Percentiles rank a stretch among this genome's conserved stretches.
These are phyloP conservation scores for Stomatorhinus ivindoensis DNA, from an alignment of 2,113 vertebrate genomes.

Conservation along the genomic window DNA sequence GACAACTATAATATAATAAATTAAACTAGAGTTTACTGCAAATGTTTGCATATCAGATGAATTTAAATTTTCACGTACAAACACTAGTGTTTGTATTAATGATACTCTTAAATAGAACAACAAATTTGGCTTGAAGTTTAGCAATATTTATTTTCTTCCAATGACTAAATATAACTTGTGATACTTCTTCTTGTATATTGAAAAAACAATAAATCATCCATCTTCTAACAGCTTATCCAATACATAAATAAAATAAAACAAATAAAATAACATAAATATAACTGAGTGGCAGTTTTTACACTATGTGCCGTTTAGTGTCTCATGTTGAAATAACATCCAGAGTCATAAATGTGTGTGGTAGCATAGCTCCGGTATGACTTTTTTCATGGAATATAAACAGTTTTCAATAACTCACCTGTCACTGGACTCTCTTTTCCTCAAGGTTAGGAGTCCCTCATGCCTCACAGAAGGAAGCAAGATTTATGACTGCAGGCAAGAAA, in stretches of 20 bases:
- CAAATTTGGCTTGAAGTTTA: neutral
- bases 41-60: neutral
- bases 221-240: neutral
- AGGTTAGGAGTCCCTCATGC: slow-evolving; percentile 5
- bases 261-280: too few species aligned
- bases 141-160: neutral
- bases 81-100: neutral
- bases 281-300: neutral
- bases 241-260: neutral
- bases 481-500: neutral
- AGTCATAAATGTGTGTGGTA: neutral
- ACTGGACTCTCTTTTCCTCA: neutral
- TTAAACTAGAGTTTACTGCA: neutral
- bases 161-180: neutral
- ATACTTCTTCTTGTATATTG: neutral
- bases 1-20: neutral
- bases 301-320: neutral
- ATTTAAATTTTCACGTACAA: neutral
- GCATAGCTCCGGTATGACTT: neutral
- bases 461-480: neutral
- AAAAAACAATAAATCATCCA: neutral
- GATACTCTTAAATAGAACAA: neutral
- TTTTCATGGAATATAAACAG: neutral
- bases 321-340: neutral
- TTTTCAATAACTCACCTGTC: neutral